Evolutionary conservation across 2,888 invertebrate species (phyloP).

Genomic region (Drosophila barbarae): DNA sequence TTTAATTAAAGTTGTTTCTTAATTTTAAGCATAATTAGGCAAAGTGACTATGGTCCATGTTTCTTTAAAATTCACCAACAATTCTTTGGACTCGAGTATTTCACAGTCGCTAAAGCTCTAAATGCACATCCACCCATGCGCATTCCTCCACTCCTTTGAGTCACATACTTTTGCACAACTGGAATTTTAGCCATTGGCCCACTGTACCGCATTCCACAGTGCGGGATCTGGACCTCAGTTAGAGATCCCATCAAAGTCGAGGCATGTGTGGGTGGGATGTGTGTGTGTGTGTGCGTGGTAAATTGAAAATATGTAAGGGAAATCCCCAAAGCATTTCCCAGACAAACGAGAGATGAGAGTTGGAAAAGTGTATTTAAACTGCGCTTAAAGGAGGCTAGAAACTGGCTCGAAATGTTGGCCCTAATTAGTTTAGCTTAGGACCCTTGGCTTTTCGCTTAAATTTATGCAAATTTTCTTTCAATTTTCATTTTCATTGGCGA

Average conservation of each 20-base stretch:
- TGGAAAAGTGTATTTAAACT: constrained; percentile 32
- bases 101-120: too few relatives aligned
- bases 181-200: constrained; percentile 1
- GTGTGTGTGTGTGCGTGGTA: constrained; percentile 15
- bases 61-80: neutral
- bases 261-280: constrained; percentile 4
- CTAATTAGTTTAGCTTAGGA: constrained; percentile 19
- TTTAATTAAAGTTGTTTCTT: neutral
- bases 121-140: neutral
- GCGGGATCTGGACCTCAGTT: constrained; percentile 12
- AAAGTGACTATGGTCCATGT: neutral
- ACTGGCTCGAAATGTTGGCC: neutral
- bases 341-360: neutral
- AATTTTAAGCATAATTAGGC: neutral
- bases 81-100: neutral
- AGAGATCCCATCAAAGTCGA: constrained; percentile 31
- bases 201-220: constrained; percentile 13
- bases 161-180: neutral
- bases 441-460: neutral
- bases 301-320: constrained; percentile 58
- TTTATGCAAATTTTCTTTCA: constrained; percentile 29
- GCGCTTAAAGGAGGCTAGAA: neutral
- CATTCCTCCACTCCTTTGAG: neutral
- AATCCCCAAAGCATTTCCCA: constrained; percentile 18
- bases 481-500: neutral